Evolutionary conservation across 1,140 invertebrate species (phyloP).

Genomic region (Trachymyrmex cornetzi): DNA sequence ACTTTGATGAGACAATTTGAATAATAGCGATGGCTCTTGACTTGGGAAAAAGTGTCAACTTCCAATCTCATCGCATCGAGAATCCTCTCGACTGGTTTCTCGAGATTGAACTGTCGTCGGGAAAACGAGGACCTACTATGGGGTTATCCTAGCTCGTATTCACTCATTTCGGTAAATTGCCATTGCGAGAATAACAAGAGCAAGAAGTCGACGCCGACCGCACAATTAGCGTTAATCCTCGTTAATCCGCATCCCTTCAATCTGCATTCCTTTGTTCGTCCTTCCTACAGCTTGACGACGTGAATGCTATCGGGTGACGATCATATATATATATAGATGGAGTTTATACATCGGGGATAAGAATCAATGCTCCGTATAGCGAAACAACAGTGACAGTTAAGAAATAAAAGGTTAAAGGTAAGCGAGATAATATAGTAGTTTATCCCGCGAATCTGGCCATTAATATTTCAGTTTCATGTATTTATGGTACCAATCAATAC

Average conservation of each 20-base stretch:
- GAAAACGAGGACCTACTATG: not conserved
- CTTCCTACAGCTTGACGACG: constrained; percentile 67
- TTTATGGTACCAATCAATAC: constrained; percentile 57
- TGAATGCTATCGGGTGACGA: constrained; percentile 31
- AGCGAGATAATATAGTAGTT: constrained; percentile 26
- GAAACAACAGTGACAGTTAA: not conserved
- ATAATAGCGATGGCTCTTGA: constrained; percentile 83
- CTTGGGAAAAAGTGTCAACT: constrained; percentile 80
- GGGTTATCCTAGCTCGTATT: constrained; percentile 24
- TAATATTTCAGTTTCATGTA: constrained; percentile 59
- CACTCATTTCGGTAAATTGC: constrained; percentile 11
- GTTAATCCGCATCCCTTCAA: constrained; percentile 81
- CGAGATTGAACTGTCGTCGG: constrained; percentile 22
- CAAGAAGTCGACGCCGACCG: constrained; percentile 50
- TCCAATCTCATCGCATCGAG: constrained; percentile 26
- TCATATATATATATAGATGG: constrained; percentile 19
- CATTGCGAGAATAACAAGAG: constrained; percentile 24
- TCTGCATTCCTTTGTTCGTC: constrained; percentile 82
- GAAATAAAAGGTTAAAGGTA: constrained; percentile 35
- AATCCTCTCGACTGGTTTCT: constrained; percentile 34
- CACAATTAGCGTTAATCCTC: constrained; percentile 84
- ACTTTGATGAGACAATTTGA: constrained; percentile 78
- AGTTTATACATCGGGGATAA: not conserved
- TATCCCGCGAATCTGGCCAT: constrained; percentile 45
- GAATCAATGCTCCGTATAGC: constrained; percentile 15